Evolutionary conservation across 2,113 vertebrate species (phyloP).

Genomic region (Sander vitreus): DNA sequence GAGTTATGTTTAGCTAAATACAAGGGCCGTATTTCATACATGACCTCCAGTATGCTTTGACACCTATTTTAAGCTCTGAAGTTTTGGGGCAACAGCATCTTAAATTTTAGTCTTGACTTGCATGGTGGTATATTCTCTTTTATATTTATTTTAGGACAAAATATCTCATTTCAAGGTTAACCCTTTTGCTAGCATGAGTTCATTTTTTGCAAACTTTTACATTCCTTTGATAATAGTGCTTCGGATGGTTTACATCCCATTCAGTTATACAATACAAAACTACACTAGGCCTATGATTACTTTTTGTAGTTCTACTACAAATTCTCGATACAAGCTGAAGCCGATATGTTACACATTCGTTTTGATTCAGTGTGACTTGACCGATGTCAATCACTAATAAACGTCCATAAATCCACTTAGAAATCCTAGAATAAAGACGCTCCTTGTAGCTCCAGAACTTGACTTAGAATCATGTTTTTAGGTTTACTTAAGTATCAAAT

Average conservation of each 20-base stretch:
- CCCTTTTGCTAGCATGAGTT: not conserved
- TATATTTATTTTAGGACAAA: not conserved
- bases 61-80: too few relatives aligned
- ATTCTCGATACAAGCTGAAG: not conserved
- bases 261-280: not conserved
- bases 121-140: not conserved
- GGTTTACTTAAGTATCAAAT: not conserved
- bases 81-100: not conserved
- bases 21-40: not conserved
- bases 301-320: too few relatives aligned
- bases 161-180: not conserved
- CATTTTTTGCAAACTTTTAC: not conserved
- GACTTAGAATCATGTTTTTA: too few relatives aligned
- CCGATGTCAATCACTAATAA: not conserved
- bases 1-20: not conserved
- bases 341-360: not conserved
- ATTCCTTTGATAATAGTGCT: not conserved
- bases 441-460: too few relatives aligned
- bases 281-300: not conserved
- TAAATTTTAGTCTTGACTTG: not conserved
- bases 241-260: not conserved
- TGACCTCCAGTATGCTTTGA: not conserved
- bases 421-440: too few relatives aligned
- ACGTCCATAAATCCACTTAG: not conserved
- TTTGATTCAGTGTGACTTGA: not conserved